phyloP scores from a whole-genome alignment of 2,797 vertebrate species.

The Heterohyrax brucei region DNA sequence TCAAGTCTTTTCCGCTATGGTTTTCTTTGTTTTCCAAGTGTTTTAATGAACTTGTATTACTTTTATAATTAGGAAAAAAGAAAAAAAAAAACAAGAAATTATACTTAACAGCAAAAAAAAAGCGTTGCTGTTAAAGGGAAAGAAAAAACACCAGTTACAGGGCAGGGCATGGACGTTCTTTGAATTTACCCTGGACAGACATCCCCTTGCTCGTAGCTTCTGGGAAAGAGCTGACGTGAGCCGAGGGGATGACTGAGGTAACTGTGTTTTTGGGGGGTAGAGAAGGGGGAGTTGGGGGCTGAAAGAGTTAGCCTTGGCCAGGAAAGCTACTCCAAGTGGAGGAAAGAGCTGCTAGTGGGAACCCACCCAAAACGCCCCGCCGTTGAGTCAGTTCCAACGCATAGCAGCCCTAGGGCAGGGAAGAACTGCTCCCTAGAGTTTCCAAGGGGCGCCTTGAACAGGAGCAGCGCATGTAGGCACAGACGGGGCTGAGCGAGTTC shows the following conservation, averaged over 20 bases:
- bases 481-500: not conserved
- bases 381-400: too few species aligned
- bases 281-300: not conserved
- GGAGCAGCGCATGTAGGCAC: too few species aligned
- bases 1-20: not conserved
- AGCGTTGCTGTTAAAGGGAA: not conserved
- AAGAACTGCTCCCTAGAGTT: too few species aligned
- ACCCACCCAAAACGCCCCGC: too few species aligned
- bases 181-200: not conserved
- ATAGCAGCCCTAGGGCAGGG: too few species aligned
- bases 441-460: too few species aligned
- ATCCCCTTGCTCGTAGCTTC: not conserved
- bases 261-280: not conserved
- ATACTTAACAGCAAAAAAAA: conserved; percentile 9
- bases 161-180: not conserved
- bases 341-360: not conserved
- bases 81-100: not conserved
- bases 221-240: not conserved
- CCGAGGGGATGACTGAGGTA: not conserved
- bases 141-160: not conserved
- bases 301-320: not conserved
- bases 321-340: not conserved
- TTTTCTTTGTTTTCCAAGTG: not conserved
- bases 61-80: conserved; percentile 44
- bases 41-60: not conserved